Base-by-base conservation (phyloP, 2,888 invertebrate genomes). In the Eupeodes luniger region DNA sequence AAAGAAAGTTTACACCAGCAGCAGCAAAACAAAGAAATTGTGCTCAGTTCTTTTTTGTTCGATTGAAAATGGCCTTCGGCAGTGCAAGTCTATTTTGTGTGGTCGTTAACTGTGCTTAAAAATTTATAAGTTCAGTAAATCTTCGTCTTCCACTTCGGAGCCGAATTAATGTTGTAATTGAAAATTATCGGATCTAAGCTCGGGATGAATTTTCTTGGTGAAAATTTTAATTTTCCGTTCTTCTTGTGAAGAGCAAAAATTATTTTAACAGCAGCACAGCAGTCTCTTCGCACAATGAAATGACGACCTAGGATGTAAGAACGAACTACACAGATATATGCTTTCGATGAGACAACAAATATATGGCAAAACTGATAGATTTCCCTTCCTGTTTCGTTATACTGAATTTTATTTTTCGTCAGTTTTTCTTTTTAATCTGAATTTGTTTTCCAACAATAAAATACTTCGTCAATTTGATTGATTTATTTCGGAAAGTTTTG, bases 11-110 rank as follows among this genome's bases (percentile, higher is more conserved):
- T 75, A 44, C 66, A 75, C 62, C 62, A 77, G 72, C 55, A 55
- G 47, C 79, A 83, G 79, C 87, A 87, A 85, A 88, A 88, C 88
- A 88, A 88, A 88, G 88, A 88, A 85, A 78, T 75, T 69, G 80
- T 87, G 76, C 55, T 79, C 19, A 19, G 44, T 51, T 36, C 64
- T 16, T 61, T 80, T 82, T 82, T 80, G 87, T 53, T 87, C 59
- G 77, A 87, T 72, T 67, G 59, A 87, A 87, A 77, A 87, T 87
- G 87, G 87, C 87, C 84, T 87, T 87, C 87, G 19, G 9, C 47
- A 19, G 40, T 66, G n/a, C 27, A 27, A 47, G 27, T 53, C 51
- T 51, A 19, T 62, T 79, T 86, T 78, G 40, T 12, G 12, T 27
- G 11, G 36, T 47, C 10, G 51, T n/a, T 44, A 12, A 66, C 12